These are phyloP conservation scores for Smithornis capensis DNA, from an alignment of 2,113 vertebrate genomes.

Conservation along the genomic window DNA sequence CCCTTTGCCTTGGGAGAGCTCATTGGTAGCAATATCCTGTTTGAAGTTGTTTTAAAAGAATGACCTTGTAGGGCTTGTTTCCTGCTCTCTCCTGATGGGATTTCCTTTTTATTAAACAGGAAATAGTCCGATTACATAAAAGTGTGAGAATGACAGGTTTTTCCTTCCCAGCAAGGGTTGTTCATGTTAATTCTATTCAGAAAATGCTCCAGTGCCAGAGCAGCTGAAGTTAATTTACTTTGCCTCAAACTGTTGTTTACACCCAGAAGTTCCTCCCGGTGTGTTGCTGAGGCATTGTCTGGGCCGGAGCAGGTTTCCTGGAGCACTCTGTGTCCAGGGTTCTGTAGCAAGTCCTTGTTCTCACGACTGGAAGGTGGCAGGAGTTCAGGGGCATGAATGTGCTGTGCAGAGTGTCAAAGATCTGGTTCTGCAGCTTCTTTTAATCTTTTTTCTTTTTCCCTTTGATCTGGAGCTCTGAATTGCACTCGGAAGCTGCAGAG, in stretches of 20 bases:
- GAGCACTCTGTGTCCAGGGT: background rate
- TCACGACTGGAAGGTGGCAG: background rate
- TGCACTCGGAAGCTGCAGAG: background rate
- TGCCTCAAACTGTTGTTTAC: conserved; percentile 27
- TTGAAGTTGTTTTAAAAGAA: conserved; percentile 54
- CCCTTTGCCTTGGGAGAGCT: conserved; percentile 41
- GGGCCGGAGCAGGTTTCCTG: background rate
- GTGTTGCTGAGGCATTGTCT: background rate
- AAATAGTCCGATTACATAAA: conserved; percentile 54
- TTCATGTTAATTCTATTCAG: conserved; percentile 50
- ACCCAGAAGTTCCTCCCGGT: conserved; percentile 26
- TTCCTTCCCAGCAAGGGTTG: conserved; percentile 39
- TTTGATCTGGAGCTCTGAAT: background rate
- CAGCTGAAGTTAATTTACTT: conserved; percentile 53
- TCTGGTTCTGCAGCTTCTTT: background rate
- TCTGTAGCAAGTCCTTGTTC: background rate
- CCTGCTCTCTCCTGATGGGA: conserved; percentile 54
- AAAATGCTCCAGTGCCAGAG: background rate
- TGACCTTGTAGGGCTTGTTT: conserved; percentile 54
- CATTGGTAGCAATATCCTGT: conserved; percentile 66
- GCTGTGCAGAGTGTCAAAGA: background rate
- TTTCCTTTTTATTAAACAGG: conserved; percentile 68
- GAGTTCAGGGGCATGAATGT: background rate
- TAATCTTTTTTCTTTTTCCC: fast-evolving
- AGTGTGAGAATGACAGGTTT: conserved; percentile 66